phyloP scores from a whole-genome alignment of 2,113 vertebrate genomes.

The Mesocricetus auratus region DNA sequence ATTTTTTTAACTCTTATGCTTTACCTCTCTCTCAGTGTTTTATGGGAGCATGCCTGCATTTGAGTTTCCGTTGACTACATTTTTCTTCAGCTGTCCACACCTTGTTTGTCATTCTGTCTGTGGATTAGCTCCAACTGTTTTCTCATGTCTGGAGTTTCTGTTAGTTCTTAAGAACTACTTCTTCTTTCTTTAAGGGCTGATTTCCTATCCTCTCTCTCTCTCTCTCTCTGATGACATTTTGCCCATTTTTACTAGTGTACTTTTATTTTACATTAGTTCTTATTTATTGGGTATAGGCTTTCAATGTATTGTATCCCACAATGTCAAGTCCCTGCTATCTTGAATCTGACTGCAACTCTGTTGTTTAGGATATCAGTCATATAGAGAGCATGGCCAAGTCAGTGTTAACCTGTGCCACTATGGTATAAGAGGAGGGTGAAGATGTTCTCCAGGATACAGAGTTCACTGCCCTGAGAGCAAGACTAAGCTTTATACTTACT shows the following conservation, averaged over 20 bases:
- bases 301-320: not conserved
- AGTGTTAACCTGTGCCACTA: not conserved
- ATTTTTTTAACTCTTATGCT: not conserved
- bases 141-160: not conserved
- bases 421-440: not conserved
- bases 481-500: not conserved
- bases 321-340: not conserved
- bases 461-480: not conserved
- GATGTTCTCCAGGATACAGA: not conserved
- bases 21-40: not conserved
- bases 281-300: not conserved
- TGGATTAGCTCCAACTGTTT: not conserved
- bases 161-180: not conserved
- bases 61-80: not conserved
- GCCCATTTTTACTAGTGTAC: not conserved
- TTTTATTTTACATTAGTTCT: not conserved
- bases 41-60: not conserved
- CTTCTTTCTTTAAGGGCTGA: not conserved
- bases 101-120: not conserved
- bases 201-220: not conserved
- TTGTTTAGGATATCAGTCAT: not conserved
- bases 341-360: not conserved
- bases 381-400: not conserved
- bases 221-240: not conserved
- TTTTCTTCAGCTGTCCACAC: not conserved